A percentile compares a stretch with the other conserved stretches of the same genome.
phyloP scores from a whole-genome alignment of 2,888 invertebrate genomes.

The Aporophyla lueneburgensis region DNA sequence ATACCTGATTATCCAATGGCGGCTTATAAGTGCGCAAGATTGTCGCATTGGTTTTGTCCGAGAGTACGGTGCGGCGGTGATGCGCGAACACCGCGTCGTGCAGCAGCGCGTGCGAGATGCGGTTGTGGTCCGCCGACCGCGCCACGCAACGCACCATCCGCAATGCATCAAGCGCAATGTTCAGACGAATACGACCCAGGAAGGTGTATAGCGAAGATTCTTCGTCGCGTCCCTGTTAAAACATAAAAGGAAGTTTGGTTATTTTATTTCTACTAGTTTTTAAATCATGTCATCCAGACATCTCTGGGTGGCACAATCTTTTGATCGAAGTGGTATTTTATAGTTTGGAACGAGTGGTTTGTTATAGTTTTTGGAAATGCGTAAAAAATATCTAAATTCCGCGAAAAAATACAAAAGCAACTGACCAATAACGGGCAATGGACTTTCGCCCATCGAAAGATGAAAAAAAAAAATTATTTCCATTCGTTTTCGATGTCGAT shows the following conservation, averaged over 20 bases:
- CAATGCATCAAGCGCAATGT: slow-evolving; percentile 82
- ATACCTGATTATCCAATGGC: slow-evolving; percentile 78
- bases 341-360: too few species aligned
- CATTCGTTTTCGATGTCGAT: too few species aligned
- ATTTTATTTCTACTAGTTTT: background rate
- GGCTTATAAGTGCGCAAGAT: slow-evolving; percentile 79
- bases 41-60: slow-evolving; percentile 59
- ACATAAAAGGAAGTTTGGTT: background rate
- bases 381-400: too few species aligned
- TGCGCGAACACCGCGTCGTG: slow-evolving; percentile 81
- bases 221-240: slow-evolving; percentile 71
- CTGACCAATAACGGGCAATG: too few species aligned
- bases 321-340: too few species aligned
- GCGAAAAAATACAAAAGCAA: too few species aligned
- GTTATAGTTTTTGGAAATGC: too few species aligned
- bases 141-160: slow-evolving; percentile 79
- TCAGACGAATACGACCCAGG: slow-evolving; percentile 80
- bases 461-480: too few species aligned
- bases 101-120: slow-evolving; percentile 72
- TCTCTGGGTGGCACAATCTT: background rate
- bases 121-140: slow-evolving; percentile 77
- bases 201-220: slow-evolving; percentile 82
- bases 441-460: too few species aligned
- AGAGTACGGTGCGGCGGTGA: slow-evolving; percentile 70
- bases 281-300: too few species aligned